These are phyloP conservation scores for Ormyrus pomaceus DNA, from an alignment of 2,888 invertebrate species.

Conservation along the genomic window DNA sequence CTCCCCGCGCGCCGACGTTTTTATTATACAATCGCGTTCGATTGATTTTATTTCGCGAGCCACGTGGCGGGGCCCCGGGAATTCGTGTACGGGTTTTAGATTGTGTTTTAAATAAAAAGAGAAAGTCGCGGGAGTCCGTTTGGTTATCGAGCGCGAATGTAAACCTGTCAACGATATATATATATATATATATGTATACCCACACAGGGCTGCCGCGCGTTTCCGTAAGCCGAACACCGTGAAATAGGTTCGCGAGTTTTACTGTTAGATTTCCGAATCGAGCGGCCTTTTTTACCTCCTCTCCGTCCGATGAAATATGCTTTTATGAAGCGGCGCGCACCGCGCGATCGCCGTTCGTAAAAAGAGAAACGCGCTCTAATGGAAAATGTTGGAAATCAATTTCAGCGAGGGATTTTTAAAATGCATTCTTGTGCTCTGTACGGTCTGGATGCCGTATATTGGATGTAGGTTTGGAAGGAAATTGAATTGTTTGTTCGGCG, in stretches of 20 bases:
- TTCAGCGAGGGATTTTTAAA: too few species aligned
- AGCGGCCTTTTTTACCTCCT: not conserved
- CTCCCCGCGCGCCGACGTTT: constrained; percentile 2
- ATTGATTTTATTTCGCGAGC: constrained; percentile 47
- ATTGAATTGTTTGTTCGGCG: too few species aligned
- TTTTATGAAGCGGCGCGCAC: not conserved
- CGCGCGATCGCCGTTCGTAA: too few species aligned
- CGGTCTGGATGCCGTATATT: too few species aligned
- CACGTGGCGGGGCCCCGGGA: not conserved
- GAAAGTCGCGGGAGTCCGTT: constrained; percentile 35
- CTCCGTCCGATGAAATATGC: constrained; percentile 10
- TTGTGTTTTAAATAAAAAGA: constrained; percentile 53
- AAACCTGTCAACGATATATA: constrained; percentile 43
- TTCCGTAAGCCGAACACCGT: constrained; percentile 19
- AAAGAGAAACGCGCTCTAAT: too few species aligned
- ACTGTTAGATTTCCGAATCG: constrained; percentile 45
- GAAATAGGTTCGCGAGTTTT: constrained; percentile 30
- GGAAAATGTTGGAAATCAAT: too few species aligned
- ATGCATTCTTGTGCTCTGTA: too few species aligned
- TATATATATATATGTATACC: too few species aligned
- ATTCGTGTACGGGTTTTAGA: constrained; percentile 39
- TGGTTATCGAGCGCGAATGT: constrained; percentile 19
- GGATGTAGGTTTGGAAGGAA: too few species aligned
- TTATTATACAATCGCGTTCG: constrained; percentile 21
- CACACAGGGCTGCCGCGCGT: constrained; percentile 25